Base-by-base conservation (phyloP, 2,888 invertebrate species). In the Chorisops tibialis region DNA sequence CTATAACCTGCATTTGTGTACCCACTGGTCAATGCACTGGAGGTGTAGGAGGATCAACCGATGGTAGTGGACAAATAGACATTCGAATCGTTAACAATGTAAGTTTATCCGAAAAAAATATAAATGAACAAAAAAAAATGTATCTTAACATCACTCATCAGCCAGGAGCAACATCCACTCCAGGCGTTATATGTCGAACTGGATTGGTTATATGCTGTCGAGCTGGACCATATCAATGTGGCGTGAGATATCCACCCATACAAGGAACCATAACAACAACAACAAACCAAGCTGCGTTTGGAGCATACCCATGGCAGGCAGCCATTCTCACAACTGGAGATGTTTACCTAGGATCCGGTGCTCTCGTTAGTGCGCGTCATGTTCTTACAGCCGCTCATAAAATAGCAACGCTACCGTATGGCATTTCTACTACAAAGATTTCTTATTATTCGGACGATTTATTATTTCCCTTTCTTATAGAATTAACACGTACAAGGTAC, bases 371-470 rank as follows among this genome's bases (percentile, higher is more conserved):
- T 68, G 78, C 79, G n/a, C 78, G 81, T 21, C 86, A 88, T 73
- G 82, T 91, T 4, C 71, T 90, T 12, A 90, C 91, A 0, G 87
- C 87, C 0, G 89, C 89, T 6, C 90, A 90, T 73, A 85, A 87
- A 72, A 80, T 90, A 59, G 73, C 80, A 30, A 75, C 81, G 63
- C 80, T 84, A 66, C 71, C 81, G 85, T 86, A 77, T 81, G 83
- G n/a, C n/a, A n/a, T n/a, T n/a, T n/a, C n/a, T n/a, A n/a, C n/a
- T n/a, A n/a, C n/a, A n/a, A n/a, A n/a, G n/a, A n/a, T n/a, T n/a
- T n/a, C n/a, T n/a, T n/a, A n/a, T n/a, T n/a, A n/a, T n/a, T n/a
- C n/a, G n/a, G n/a, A n/a, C n/a, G n/a, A n/a, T n/a, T n/a, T n/a
- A n/a, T 21, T 54, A 21, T 45, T 45, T 59, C 0, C 59, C n/a